A percentile compares a stretch with the other conserved stretches of the same genome.
These are phyloP conservation scores for Paguma larvata DNA, from an alignment of 2,797 vertebrate genomes.

Conservation along the genomic window DNA sequence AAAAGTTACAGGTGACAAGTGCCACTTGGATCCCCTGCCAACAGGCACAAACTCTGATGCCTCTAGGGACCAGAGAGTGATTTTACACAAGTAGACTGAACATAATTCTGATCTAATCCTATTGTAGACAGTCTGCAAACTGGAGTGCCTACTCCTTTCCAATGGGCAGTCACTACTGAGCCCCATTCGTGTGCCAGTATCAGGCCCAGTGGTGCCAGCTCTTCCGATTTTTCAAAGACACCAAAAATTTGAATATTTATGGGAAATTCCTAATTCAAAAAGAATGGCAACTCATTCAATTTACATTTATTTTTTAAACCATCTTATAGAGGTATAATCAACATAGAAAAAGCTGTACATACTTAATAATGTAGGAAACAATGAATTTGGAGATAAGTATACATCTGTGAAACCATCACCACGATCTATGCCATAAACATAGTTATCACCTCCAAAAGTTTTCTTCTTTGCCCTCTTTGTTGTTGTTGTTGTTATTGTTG, in stretches of 20 bases:
- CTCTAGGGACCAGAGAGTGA: neutral
- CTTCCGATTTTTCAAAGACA: neutral
- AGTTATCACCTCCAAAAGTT: neutral
- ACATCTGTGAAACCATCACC: neutral
- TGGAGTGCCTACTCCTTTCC: neutral
- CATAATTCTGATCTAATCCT: neutral
- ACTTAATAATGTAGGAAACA: neutral
- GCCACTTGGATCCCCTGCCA: neutral
- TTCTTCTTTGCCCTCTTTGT: neutral
- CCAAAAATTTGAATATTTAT: neutral
- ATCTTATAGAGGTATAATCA: neutral
- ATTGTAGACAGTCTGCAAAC: neutral
- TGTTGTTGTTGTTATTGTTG: neutral
- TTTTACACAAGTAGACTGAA: neutral
- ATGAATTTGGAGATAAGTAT: neutral
- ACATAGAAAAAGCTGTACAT: neutral
- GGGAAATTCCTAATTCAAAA: constrained; percentile 37
- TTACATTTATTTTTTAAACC: constrained; percentile 13
- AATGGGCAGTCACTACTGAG: neutral
- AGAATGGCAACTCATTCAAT: neutral
- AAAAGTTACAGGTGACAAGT: neutral
- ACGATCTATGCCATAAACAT: neutral
- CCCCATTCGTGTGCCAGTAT: accelerated
- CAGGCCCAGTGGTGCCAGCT: neutral
- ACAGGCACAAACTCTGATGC: neutral